Conservation (phyloP, 2,888 invertebrate genomes). For the Thalpophila matura region DNA sequence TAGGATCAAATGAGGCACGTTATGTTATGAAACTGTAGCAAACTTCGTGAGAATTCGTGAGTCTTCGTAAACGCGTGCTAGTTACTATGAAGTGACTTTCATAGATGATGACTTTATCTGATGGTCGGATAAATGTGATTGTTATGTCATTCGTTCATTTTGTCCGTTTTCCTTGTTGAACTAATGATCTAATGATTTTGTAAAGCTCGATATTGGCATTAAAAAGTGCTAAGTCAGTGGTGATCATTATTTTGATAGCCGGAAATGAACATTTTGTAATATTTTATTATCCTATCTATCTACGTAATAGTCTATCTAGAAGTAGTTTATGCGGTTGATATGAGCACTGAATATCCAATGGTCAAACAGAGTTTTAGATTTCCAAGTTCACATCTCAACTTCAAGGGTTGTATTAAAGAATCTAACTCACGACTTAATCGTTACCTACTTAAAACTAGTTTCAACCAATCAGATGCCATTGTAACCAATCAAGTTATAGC, state of each 20-base stretch:
- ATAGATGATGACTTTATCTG: slow-evolving; percentile 26
- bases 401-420: too few relatives aligned
- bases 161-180: not conserved
- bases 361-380: too few relatives aligned
- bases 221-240: slow-evolving; percentile 13
- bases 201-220: slow-evolving; percentile 2
- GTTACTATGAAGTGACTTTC: slow-evolving; percentile 11
- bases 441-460: too few relatives aligned
- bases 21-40: slow-evolving; percentile 40
- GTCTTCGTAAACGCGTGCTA: slow-evolving; percentile 12
- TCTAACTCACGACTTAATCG: too few relatives aligned
- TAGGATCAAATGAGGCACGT: slow-evolving; percentile 36
- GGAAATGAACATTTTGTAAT: not conserved
- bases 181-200: slow-evolving; percentile 18
- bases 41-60: slow-evolving; percentile 34
- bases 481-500: too few relatives aligned
- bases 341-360: too few relatives aligned
- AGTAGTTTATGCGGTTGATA: too few relatives aligned
- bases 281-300: not conserved
- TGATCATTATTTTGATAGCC: not conserved
- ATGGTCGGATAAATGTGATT: slow-evolving; percentile 16
- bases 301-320: too few relatives aligned
- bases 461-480: too few relatives aligned
- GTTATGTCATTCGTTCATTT: slow-evolving; percentile 32
- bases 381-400: too few relatives aligned